phyloP scores from a whole-genome alignment of 1,140 invertebrate genomes.

The Drosophila pruinosa region DNA sequence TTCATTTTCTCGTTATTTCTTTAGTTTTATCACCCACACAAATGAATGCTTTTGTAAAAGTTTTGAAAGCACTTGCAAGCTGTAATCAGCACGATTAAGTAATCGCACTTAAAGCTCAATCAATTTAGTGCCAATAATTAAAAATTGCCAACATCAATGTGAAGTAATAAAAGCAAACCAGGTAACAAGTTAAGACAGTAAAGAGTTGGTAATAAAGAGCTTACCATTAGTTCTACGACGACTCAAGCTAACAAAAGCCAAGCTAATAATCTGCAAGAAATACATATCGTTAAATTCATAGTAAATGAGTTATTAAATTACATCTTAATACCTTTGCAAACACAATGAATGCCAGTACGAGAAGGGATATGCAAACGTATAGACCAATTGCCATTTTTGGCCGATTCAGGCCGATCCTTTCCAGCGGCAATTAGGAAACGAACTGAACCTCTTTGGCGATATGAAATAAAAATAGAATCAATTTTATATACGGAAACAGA shows the following conservation, averaged over 20 bases:
- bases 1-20: background rate
- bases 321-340: constrained; percentile 40
- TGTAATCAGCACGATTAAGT: background rate
- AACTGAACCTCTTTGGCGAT: constrained; percentile 16
- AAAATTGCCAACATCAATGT: background rate
- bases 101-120: background rate
- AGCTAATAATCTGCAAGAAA: background rate
- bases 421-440: constrained; percentile 7
- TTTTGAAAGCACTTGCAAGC: background rate
- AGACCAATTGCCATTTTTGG: constrained; percentile 29
- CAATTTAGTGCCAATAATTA: background rate
- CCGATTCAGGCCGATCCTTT: constrained; percentile 1
- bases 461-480: constrained; percentile 1
- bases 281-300: background rate
- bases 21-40: background rate
- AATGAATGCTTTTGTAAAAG: too few species aligned
- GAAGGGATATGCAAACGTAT: constrained; percentile 14
- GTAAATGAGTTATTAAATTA: background rate
- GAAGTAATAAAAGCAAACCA: background rate
- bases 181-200: too few species aligned
- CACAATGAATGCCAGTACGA: constrained; percentile 4
- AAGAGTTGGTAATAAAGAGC: background rate
- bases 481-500: constrained; percentile 12
- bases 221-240: constrained; percentile 2
- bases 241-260: background rate